Percentiles rank a stretch among this genome's conserved stretches.
Conservation (phyloP, 1,140 invertebrate genomes). For the Lineus longissimus region DNA sequence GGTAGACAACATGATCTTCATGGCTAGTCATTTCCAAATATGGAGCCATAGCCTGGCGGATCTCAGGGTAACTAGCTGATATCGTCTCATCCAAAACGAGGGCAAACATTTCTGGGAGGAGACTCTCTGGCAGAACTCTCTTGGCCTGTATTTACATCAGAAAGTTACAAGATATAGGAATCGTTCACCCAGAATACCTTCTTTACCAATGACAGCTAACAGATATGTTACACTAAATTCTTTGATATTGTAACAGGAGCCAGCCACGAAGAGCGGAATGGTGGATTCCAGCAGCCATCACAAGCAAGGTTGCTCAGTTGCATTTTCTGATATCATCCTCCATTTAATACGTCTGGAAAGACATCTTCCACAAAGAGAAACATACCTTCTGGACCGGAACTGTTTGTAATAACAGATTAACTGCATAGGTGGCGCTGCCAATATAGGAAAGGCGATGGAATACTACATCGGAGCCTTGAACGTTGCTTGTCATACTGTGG, state of each 20-base stretch:
- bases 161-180: too few species aligned
- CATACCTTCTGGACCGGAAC: conserved; percentile 39
- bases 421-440: conserved; percentile 30
- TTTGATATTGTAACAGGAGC: too few species aligned
- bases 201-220: too few species aligned
- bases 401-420: conserved; percentile 31
- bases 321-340: too few species aligned
- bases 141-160: conserved; percentile 16
- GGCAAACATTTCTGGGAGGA: conserved; percentile 20
- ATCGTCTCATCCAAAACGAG: conserved; percentile 36
- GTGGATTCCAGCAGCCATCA: too few species aligned
- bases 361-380: not conserved
- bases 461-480: conserved; percentile 23
- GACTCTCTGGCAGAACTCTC: conserved; percentile 23
- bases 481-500: conserved; percentile 22
- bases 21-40: conserved; percentile 25
- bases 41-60: conserved; percentile 24
- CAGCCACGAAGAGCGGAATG: too few species aligned
- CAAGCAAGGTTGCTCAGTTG: too few species aligned
- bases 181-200: too few species aligned
- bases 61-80: conserved; percentile 27
- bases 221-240: too few species aligned
- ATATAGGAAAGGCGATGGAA: conserved; percentile 39
- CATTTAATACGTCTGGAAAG: too few species aligned
- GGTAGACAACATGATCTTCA: conserved; percentile 24